These are phyloP conservation scores for Thunnus thynnus DNA, from an alignment of 2,113 vertebrate species.

Conservation along the genomic window DNA sequence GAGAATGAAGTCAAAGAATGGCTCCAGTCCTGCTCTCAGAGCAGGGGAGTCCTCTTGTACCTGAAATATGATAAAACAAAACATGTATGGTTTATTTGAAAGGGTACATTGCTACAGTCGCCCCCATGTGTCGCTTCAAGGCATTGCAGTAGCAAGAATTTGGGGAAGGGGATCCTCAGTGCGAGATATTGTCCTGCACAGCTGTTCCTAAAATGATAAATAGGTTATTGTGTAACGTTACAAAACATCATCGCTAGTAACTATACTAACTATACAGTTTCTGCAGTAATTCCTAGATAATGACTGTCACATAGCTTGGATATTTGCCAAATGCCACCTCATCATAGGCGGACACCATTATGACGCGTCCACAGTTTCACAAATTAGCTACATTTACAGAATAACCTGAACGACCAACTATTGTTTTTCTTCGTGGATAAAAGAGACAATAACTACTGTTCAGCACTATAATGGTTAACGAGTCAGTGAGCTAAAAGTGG, in stretches of 20 bases:
- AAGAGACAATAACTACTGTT: background rate
- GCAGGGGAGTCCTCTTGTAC: constrained; percentile 94
- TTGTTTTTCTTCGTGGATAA: background rate
- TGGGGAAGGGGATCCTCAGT: background rate
- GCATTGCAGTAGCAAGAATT: constrained; percentile 8
- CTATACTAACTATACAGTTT: background rate
- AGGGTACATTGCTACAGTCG: background rate
- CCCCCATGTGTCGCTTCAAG: constrained; percentile 27
- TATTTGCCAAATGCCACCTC: constrained; percentile 73
- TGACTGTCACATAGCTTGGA: background rate
- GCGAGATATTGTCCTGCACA: background rate
- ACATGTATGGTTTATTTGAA: background rate
- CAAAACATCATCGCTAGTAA: rapidly evolving
- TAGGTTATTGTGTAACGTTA: background rate
- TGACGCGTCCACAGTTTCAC: background rate
- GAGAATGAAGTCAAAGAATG: constrained; percentile 97
- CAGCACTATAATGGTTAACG: background rate
- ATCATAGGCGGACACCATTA: constrained; percentile 55
- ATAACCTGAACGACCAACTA: background rate
- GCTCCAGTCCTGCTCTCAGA: constrained; percentile 91
- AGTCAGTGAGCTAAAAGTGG: background rate
- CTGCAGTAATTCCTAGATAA: background rate
- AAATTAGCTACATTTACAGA: background rate
- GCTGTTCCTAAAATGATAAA: background rate
- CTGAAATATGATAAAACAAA: constrained; percentile 70